Percentiles rank a stretch among this genome's conserved stretches.
phyloP scores from a whole-genome alignment of 1,140 invertebrate species.

The Euglossa dilemma region DNA sequence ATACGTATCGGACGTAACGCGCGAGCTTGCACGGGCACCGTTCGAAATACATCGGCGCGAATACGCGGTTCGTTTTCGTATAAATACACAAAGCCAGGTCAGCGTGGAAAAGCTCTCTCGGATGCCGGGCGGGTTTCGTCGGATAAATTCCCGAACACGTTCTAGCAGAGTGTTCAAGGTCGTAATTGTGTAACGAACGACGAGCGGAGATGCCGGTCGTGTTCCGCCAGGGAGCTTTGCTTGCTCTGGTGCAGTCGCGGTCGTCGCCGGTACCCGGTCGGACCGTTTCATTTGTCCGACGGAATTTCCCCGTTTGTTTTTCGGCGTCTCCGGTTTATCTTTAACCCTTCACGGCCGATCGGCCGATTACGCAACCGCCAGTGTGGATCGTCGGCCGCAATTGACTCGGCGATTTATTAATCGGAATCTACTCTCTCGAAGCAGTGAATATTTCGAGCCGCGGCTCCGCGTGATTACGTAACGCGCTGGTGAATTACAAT shows the following conservation, averaged over 20 bases:
- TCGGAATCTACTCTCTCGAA: slow-evolving; percentile 17
- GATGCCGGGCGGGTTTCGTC: slow-evolving; percentile 25
- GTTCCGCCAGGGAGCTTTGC: slow-evolving; percentile 11
- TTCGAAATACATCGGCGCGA: slow-evolving; percentile 4
- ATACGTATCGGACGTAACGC: neutral
- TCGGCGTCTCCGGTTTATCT: neutral
- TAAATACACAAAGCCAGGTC: neutral
- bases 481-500: slow-evolving; percentile 55
- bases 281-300: neutral
- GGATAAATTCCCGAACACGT: slow-evolving; percentile 9
- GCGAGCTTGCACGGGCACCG: neutral
- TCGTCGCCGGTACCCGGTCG: neutral
- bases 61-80: neutral
- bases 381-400: slow-evolving; percentile 1
- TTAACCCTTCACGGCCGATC: neutral
- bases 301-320: neutral
- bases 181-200: slow-evolving; percentile 56
- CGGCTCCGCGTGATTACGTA: slow-evolving; percentile 45
- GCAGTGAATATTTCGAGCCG: slow-evolving; percentile 35
- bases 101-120: neutral
- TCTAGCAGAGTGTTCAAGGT: slow-evolving; percentile 43
- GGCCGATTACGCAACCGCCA: slow-evolving; percentile 23
- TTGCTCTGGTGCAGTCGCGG: slow-evolving; percentile 42
- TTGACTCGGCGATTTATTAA: slow-evolving; percentile 36
- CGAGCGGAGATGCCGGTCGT: neutral